phyloP scores from a whole-genome alignment of 1,140 invertebrate genomes.

The Pristionchus pacificus region DNA sequence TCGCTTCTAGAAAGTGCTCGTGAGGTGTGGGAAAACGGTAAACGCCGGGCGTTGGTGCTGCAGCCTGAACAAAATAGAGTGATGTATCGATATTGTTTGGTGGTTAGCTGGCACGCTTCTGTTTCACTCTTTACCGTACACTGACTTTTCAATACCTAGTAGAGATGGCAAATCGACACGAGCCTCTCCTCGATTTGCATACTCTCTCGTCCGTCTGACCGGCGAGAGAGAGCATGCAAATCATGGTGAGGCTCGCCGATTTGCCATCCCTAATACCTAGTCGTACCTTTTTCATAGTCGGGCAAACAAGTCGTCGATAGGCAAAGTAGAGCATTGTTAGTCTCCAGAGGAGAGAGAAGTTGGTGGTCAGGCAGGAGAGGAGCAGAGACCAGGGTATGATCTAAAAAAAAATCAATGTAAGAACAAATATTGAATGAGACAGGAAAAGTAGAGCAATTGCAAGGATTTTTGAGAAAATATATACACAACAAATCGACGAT shows the following conservation, averaged over 20 bases:
- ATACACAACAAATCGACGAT: too few species aligned
- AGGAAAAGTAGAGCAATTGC: not conserved
- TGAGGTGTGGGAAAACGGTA: slow-evolving; percentile 7
- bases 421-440: not conserved
- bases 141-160: too few species aligned
- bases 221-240: too few species aligned
- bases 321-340: slow-evolving; percentile 51
- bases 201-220: too few species aligned
- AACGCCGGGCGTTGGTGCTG: not conserved
- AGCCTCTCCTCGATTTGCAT: too few species aligned
- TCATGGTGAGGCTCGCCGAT: too few species aligned
- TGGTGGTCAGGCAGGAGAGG: slow-evolving; percentile 42
- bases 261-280: too few species aligned
- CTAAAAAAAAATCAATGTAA: too few species aligned
- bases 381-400: slow-evolving; percentile 43
- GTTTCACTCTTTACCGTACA: too few species aligned
- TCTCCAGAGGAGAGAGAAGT: slow-evolving; percentile 44
- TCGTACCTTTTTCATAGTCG: not conserved
- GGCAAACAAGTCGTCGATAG: slow-evolving; percentile 38
- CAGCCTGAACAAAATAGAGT: not conserved
- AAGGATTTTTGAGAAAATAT: too few species aligned
- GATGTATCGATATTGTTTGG: not conserved
- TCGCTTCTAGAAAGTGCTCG: slow-evolving; percentile 19
- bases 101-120: too few species aligned
- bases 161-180: too few species aligned